A percentile compares a stretch with the other conserved stretches of the same genome.
Conservation (phyloP, 2,113 vertebrate species). For the Myiozetetes cayanensis region DNA sequence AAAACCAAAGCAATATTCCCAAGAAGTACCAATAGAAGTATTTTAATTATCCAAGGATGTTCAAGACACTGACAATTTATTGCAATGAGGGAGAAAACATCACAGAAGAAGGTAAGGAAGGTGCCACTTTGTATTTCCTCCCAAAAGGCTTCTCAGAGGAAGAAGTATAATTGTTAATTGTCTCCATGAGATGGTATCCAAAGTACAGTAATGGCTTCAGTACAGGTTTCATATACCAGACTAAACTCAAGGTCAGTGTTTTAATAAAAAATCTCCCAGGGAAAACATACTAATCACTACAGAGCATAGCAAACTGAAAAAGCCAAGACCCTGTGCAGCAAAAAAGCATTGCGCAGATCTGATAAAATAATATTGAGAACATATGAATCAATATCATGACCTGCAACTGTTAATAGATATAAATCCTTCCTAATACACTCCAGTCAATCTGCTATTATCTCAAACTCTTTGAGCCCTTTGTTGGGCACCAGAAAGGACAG, state of each 20-base stretch:
- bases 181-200: background rate
- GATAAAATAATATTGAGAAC: background rate
- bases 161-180: background rate
- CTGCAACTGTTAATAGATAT: background rate
- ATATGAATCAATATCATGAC: background rate
- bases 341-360: background rate
- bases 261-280: background rate
- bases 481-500: background rate
- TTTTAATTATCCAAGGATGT: background rate
- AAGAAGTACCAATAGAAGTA: background rate
- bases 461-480: background rate
- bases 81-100: background rate
- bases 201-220: background rate
- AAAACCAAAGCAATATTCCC: background rate
- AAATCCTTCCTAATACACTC: background rate
- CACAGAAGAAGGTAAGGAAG: background rate
- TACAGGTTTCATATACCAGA: background rate
- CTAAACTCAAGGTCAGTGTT: background rate
- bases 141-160: background rate
- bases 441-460: background rate
- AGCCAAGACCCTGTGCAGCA: background rate
- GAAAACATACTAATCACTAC: background rate
- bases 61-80: background rate
- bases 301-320: background rate
- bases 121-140: background rate